These are phyloP conservation scores for Alouatta palliata DNA, from an alignment of 2,113 vertebrate species.

Conservation along the genomic window DNA sequence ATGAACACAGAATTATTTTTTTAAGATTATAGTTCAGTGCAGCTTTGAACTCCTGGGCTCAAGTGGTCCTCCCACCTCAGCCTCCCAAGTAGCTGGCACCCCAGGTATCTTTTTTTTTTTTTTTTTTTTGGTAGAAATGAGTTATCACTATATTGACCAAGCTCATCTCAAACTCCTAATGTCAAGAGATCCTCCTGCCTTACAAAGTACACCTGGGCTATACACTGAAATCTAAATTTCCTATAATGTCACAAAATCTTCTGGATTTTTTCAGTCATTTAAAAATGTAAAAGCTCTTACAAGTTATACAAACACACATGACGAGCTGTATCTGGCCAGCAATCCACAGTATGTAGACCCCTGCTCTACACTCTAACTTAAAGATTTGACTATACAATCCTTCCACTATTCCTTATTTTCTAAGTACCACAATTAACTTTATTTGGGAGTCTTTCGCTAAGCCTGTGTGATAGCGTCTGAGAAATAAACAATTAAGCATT, in stretches of 20 bases:
- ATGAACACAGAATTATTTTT: background rate
- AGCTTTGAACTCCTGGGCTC: too few relatives aligned
- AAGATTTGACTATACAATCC: background rate
- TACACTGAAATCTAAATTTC: background rate
- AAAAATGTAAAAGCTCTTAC: background rate
- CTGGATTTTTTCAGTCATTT: background rate
- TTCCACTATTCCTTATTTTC: background rate
- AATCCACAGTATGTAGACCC: background rate
- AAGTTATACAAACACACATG: background rate
- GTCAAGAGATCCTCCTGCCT: too few relatives aligned
- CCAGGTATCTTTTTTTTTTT: too few relatives aligned
- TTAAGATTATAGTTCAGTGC: too few relatives aligned
- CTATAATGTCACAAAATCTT: background rate
- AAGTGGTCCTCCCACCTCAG: too few relatives aligned
- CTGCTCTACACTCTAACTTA: background rate
- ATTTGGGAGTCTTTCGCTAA: background rate
- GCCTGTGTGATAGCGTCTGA: background rate
- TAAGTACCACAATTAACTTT: background rate
- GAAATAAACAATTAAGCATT: slow-evolving; percentile 17
- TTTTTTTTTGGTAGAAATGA: too few relatives aligned
- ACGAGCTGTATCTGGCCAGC: background rate
- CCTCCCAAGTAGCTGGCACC: too few relatives aligned
- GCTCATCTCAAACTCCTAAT: too few relatives aligned
- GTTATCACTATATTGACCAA: too few relatives aligned
- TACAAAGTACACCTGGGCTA: too few relatives aligned